Evolutionary conservation across 2,113 vertebrate species (phyloP), one percentile per base, ranked within the genome.

Genomic region (Tragelaphus buxtoni): DNA sequence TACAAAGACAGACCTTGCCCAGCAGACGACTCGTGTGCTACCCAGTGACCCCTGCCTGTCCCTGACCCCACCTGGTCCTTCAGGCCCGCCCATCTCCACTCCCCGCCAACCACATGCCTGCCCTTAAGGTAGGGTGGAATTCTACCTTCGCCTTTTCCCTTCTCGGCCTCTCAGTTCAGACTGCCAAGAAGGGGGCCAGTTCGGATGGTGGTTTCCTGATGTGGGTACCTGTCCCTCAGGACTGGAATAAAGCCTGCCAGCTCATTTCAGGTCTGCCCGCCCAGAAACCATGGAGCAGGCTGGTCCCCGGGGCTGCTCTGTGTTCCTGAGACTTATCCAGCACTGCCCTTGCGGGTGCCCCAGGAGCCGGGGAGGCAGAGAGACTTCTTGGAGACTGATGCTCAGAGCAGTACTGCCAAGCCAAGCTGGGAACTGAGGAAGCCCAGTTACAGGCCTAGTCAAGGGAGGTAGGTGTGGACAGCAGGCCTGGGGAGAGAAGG

Each of bases 171-270:
- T 91, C 89, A 24, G 63, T 90, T 90, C 65, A 81, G 79, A 58
- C 91, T 97, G 97, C 97, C 98, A 98, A 97, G 42, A 97, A 96
- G 55, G 97, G 88, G 98, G 95, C 97, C 97, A 72, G 91, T 90
- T 69, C 30, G 77, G 96, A 84, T 39, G 45, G 95, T 88, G 98
- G 97, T 97, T 98, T 97, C 97, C 96, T 97, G 97, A 84, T 77
- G 97, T 96, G 97, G 98, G 95, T 95, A 97, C 97, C 95, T 97
- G 97, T 97, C 97, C 97, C 97, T 93, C 93, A 94, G 96, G 91
- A 93, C 85, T 61, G 83, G 86, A 93, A 7, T 9, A 24, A 93
- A 51, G 93, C 88, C 86, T 95, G 97, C 95, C 97, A 96, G 28
- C 94, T 91, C 88, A 65, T 87, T 95, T 93, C 97, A 93, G 86